phyloP scores from a whole-genome alignment of 2,113 vertebrate species.

The Engystomops pustulosus region DNA sequence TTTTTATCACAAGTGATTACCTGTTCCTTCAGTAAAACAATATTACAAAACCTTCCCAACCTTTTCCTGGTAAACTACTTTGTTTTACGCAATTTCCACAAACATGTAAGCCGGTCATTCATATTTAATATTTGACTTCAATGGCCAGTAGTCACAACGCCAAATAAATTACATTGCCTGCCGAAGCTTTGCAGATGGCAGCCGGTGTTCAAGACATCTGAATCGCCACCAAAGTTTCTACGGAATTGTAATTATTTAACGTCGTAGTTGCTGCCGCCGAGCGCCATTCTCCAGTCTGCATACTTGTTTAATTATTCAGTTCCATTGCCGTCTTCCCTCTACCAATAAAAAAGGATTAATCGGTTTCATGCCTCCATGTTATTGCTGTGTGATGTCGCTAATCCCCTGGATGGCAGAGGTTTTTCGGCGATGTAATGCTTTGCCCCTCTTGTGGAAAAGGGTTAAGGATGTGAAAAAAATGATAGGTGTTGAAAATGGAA shows the following conservation, averaged over 20 bases:
- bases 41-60: not conserved
- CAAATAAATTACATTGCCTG: not conserved
- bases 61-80: not conserved
- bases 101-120: not conserved
- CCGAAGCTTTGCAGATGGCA: not conserved
- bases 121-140: slow-evolving; percentile 1
- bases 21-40: not conserved
- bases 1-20: not conserved
- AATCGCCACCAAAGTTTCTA: not conserved
- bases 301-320: slow-evolving; percentile 46
- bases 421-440: slow-evolving; percentile 32
- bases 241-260: slow-evolving; percentile 43
- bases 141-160: not conserved
- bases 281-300: slow-evolving; percentile 21
- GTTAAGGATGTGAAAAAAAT: slow-evolving; percentile 35
- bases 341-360: slow-evolving; percentile 57
- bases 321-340: slow-evolving; percentile 44
- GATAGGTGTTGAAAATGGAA: slow-evolving; percentile 50
- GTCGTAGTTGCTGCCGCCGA: not conserved
- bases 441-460: slow-evolving; percentile 43
- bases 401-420: slow-evolving; percentile 34
- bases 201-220: not conserved
- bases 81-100: not conserved
- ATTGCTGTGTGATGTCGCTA: slow-evolving; percentile 49
- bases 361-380: slow-evolving; percentile 48